These are phyloP conservation scores for Centrocercus urophasianus DNA, from an alignment of 2,113 vertebrate genomes.

Conservation along the genomic window DNA sequence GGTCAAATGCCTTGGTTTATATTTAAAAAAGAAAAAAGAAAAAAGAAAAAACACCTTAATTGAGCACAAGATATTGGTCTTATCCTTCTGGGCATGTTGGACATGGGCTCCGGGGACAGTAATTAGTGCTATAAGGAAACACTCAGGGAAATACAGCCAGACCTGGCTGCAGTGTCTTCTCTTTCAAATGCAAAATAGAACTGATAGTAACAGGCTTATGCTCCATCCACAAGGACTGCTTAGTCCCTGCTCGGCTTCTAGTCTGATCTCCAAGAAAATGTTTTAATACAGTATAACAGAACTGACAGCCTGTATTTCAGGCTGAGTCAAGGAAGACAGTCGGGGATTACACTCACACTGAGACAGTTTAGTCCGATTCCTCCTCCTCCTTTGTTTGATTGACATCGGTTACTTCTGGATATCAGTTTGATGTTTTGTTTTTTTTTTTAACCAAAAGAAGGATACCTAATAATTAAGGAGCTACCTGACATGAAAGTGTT, in stretches of 20 bases:
- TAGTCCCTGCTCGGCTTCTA: neutral
- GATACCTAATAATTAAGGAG: neutral
- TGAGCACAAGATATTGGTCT: neutral
- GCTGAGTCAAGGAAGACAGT: neutral
- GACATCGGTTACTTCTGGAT: neutral
- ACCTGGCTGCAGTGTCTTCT: neutral
- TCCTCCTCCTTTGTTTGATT: neutral
- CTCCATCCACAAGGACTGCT: accelerated
- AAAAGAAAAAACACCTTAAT: neutral
- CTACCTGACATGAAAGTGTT: neutral
- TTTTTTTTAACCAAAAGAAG: neutral
- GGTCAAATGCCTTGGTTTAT: neutral
- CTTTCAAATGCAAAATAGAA: neutral
- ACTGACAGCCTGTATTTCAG: neutral
- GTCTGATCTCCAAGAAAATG: neutral
- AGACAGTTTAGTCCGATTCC: neutral
- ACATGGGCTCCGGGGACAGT: neutral
- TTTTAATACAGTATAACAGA: neutral
- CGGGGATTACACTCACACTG: neutral
- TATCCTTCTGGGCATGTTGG: neutral
- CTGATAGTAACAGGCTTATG: neutral
- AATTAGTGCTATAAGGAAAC: neutral
- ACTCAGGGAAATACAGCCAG: neutral
- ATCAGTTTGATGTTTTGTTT: neutral
- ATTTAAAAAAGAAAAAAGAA: neutral